phyloP scores from a whole-genome alignment of 2,888 invertebrate genomes.

The Drosophila kanekoi region DNA sequence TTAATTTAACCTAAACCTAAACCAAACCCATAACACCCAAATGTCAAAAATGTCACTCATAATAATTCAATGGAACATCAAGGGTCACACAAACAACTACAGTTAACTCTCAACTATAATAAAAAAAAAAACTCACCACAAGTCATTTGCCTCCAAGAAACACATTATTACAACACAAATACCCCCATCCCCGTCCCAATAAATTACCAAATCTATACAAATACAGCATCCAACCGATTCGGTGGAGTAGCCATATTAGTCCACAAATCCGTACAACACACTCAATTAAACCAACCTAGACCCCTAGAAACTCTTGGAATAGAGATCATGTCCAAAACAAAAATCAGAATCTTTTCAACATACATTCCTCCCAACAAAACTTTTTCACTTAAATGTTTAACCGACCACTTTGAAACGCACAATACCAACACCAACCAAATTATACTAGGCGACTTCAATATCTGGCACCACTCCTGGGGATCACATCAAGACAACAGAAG shows the following conservation, averaged over 20 bases:
- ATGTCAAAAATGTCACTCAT: background rate
- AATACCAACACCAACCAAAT: conserved; percentile 8
- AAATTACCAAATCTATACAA: conserved; percentile 12
- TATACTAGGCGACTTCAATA: conserved; percentile 4
- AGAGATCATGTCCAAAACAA: conserved; percentile 12
- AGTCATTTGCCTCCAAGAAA: conserved; percentile 1
- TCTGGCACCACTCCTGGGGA: conserved; percentile 12
- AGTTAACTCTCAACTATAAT: background rate
- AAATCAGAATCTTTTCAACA: conserved; percentile 3
- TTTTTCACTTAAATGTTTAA: background rate
- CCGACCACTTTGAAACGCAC: background rate
- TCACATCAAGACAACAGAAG: conserved; percentile 4
- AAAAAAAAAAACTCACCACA: conserved; percentile 1
- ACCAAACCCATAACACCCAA: background rate
- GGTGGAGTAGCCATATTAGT: conserved; percentile 2
- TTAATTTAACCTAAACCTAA: background rate
- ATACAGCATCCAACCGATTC: conserved; percentile 9
- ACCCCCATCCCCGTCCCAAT: background rate
- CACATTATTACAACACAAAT: background rate
- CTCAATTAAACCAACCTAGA: background rate
- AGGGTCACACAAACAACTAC: background rate
- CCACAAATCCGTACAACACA: conserved; percentile 1
- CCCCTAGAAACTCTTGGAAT: conserved; percentile 5
- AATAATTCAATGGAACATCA: conserved; percentile 1
- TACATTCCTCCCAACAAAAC: conserved; percentile 1